Conservation (phyloP, 2,888 invertebrate genomes). For the Poecilobothrus nobilitatus region DNA sequence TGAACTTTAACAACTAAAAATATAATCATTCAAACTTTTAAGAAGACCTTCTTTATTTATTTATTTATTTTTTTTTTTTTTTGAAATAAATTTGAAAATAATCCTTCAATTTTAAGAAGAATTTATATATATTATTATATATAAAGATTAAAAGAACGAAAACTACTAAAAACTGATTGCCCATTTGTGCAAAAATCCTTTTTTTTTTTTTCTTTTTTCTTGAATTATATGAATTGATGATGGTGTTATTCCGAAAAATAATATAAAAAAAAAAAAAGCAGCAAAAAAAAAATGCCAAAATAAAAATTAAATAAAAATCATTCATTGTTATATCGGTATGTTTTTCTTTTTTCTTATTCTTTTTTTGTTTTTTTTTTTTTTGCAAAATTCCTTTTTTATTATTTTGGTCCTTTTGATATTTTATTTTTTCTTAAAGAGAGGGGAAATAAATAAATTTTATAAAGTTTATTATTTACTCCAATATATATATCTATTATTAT, state of each 20-base stretch:
- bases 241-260: neutral
- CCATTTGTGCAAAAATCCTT: neutral
- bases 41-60: too few relatives aligned
- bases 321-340: neutral
- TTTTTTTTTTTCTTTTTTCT: neutral
- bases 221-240: neutral
- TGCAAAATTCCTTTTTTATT: neutral
- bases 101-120: too few relatives aligned
- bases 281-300: neutral
- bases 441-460: neutral
- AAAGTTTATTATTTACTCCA: neutral
- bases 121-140: too few relatives aligned
- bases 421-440: neutral
- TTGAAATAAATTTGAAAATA: too few relatives aligned
- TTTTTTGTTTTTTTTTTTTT: neutral
- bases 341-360: neutral
- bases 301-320: constrained; percentile 6
- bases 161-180: neutral
- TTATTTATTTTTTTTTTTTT: too few relatives aligned
- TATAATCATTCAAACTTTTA: too few relatives aligned
- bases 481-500: neutral
- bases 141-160: too few relatives aligned
- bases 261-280: too few relatives aligned
- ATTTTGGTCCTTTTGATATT: neutral
- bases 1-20: too few relatives aligned